Percentiles rank a stretch among this genome's conserved stretches.
Conservation (phyloP, 1,140 invertebrate species). For the Heliconius melpomene region DNA sequence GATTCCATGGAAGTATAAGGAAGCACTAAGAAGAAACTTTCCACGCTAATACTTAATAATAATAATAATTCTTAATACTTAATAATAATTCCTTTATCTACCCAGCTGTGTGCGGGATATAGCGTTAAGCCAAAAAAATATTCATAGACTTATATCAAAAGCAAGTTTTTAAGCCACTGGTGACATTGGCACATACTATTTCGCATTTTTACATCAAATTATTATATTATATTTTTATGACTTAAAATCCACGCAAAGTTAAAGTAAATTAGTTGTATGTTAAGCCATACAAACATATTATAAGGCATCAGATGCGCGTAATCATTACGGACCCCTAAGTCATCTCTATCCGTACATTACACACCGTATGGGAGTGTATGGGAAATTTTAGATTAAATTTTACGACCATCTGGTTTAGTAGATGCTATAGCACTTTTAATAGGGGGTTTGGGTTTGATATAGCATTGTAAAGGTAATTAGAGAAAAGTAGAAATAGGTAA, state of each 20-base stretch:
- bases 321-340: conserved; percentile 12
- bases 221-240: background rate
- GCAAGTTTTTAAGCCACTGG: too few species aligned
- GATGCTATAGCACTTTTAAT: background rate
- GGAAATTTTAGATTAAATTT: conserved; percentile 10
- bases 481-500: too few species aligned
- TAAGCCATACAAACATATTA: background rate
- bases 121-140: too few species aligned
- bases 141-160: too few species aligned
- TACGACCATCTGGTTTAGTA: background rate
- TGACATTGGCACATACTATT: too few species aligned
- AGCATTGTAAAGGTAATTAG: too few species aligned
- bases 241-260: background rate
- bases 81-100: too few species aligned
- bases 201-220: background rate
- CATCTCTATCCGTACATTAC: background rate
- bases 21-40: too few species aligned
- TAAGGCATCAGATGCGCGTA: conserved; percentile 10
- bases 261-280: background rate
- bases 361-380: background rate
- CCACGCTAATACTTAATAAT: too few species aligned
- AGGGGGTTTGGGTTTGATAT: background rate
- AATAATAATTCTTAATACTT: too few species aligned
- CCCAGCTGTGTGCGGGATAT: too few species aligned
- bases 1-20: too few species aligned